Evolutionary conservation across 2,797 vertebrate species (phyloP), one percentile per base, ranked within the genome.

Genomic region (Benthosema pterotum): DNA sequence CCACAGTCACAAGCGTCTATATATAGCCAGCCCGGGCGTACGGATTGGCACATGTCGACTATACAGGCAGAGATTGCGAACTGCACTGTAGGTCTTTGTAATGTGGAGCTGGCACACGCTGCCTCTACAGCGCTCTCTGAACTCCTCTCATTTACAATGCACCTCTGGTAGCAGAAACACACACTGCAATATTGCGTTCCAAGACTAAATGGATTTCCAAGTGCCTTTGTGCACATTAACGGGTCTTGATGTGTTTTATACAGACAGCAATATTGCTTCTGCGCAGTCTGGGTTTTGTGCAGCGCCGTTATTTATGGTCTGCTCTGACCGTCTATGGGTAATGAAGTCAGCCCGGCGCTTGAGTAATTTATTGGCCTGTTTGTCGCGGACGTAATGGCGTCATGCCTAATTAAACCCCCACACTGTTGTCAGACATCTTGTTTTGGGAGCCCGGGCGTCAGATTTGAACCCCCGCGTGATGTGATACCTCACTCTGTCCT

Each of bases 121-220:
- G 71, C 86, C 82, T 86, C 53, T 61, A 82, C 32, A 38, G 7
- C 11, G 32, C 32, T 38, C 32, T 38, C 32, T 38, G 32, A 38
- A 38, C 32, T 38, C 32, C 32, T 38, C 32, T 87, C 83, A 89
- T 89, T 88, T 87, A 49, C 75, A 66, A 58, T 70, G 65, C 81
- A 69, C 86, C 83, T 79, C 82, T 42, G 80, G 78, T 71, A 83
- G 54, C 72, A 55, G 70, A 77, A 75, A 59, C 72, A 75, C 62
- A 63, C 82, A 42, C 57, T 52, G 69, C 78, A 69, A 86, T 87
- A 88, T 86, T 85, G 77, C 78, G 74, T 79, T 51, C 77, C 63
- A 50, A 59, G 64, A 74, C 71, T 87, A 89, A 90, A 87, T 90
- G 83, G 82, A 85, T 90, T 89, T 86, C 73, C 55, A 19, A 83